Evolutionary conservation across 2,797 vertebrate genomes (phyloP).

Genomic region (Crotalus adamanteus): DNA sequence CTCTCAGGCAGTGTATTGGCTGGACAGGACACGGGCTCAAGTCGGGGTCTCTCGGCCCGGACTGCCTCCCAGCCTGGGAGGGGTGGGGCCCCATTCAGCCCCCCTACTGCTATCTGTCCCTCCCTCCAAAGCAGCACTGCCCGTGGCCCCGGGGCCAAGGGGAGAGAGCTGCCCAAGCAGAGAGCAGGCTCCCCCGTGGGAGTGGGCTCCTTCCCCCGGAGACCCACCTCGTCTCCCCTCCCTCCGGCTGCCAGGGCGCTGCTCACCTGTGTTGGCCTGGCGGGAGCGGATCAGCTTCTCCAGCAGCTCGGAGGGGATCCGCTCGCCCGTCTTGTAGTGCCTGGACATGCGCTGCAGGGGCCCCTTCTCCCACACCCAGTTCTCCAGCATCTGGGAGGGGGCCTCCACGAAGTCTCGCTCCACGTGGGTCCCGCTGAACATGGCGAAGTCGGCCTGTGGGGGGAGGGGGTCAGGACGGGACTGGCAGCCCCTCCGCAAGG

Average conservation of each 20-base stretch:
- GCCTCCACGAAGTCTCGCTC: slow-evolving; percentile 97
- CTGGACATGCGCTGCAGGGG: slow-evolving; percentile 90
- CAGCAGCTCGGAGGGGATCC: slow-evolving; percentile 85
- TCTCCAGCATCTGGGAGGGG: slow-evolving; percentile 97
- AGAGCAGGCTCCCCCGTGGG: background rate
- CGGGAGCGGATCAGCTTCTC: slow-evolving; percentile 92
- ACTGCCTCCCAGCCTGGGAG: background rate
- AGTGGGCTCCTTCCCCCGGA: background rate
- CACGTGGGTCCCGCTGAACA: slow-evolving; percentile 96
- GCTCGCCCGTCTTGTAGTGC: slow-evolving; percentile 81
- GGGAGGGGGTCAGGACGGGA: background rate
- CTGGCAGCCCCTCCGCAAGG: background rate
- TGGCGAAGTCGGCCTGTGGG: slow-evolving; percentile 88
- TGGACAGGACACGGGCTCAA: background rate
- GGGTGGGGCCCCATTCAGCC: background rate
- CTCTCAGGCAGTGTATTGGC: background rate
- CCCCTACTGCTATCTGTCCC: background rate
- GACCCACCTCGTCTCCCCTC: background rate
- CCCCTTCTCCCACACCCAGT: slow-evolving; percentile 98
- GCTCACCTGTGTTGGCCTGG: slow-evolving; percentile 90
- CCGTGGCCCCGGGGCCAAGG: background rate
- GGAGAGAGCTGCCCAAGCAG: background rate
- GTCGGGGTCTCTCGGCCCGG: fast-evolving
- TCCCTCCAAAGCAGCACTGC: background rate
- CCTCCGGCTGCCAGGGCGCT: no score